A percentile compares a stretch with the other conserved stretches of the same genome.
Evolutionary conservation across 2,888 invertebrate species (phyloP).

Genomic region (Xiphydria camelus): DNA sequence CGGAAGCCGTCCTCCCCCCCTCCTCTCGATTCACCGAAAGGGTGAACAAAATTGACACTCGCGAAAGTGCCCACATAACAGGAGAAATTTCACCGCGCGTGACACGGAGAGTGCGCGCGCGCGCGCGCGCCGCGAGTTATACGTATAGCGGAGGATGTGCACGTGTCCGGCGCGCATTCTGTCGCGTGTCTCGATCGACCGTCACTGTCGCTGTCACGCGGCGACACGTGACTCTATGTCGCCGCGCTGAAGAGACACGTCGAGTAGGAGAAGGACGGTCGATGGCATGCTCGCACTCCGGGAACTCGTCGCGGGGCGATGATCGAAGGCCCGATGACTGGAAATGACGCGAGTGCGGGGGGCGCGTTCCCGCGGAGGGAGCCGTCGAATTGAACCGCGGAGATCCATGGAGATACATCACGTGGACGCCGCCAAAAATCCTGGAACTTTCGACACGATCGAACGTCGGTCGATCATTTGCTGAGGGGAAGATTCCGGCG

Average conservation of each 20-base stretch:
- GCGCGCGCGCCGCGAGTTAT: too few species aligned
- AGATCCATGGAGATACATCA: too few species aligned
- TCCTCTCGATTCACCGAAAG: too few species aligned
- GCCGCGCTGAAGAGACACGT: not conserved
- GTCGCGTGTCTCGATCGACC: constrained; percentile 2
- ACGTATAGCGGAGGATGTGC: constrained; percentile 13
- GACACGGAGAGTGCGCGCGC: not conserved
- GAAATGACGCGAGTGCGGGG: not conserved
- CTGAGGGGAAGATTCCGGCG: too few species aligned
- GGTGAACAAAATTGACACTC: too few species aligned
- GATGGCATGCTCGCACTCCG: not conserved
- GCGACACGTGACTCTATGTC: constrained; percentile 18
- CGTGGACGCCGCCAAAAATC: too few species aligned
- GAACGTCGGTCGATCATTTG: too few species aligned
- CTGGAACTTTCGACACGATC: too few species aligned
- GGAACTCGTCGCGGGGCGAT: not conserved
- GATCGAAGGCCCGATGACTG: not conserved
- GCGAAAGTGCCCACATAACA: too few species aligned
- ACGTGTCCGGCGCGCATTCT: constrained; percentile 15
- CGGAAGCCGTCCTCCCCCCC: too few species aligned
- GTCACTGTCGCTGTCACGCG: constrained; percentile 11
- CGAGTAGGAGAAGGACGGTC: not conserved
- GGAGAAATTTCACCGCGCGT: not conserved
- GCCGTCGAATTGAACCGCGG: too few species aligned
- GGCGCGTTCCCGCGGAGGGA: too few species aligned